Evolutionary conservation across 2,113 vertebrate genomes (phyloP).

Genomic region (Rhea pennata): DNA sequence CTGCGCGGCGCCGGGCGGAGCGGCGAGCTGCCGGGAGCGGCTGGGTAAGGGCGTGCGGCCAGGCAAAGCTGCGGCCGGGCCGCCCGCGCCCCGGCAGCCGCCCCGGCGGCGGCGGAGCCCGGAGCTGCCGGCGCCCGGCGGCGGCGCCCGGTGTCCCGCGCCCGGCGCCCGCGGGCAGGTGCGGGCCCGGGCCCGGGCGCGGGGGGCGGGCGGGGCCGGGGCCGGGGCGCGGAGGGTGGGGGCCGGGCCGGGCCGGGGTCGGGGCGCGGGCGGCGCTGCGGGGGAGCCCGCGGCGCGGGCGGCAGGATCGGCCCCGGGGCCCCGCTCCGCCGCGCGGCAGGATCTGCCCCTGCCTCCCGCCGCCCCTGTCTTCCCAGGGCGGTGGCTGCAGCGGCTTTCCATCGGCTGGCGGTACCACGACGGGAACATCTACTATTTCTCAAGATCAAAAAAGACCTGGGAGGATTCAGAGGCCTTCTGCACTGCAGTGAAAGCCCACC

Average conservation of each 20-base stretch:
- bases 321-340: too few relatives aligned
- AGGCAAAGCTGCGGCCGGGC: too few relatives aligned
- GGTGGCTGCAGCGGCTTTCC: neutral
- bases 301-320: neutral
- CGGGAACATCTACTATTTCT: conserved; percentile 15
- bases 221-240: too few relatives aligned
- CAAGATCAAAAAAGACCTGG: conserved; percentile 63
- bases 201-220: neutral
- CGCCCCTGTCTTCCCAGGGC: neutral
- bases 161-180: too few relatives aligned
- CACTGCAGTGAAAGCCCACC: neutral
- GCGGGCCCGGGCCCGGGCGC: too few relatives aligned
- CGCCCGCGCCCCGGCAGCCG: too few relatives aligned
- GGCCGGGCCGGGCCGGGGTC: conserved; percentile 34
- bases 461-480: conserved; percentile 81
- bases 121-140: too few relatives aligned
- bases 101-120: too few relatives aligned
- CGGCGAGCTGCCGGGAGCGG: conserved; percentile 30
- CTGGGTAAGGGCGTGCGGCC: neutral
- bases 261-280: too few relatives aligned
- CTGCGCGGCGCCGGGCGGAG: conserved; percentile 51
- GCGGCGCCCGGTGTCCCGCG: too few relatives aligned
- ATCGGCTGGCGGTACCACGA: conserved; percentile 22
- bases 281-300: conserved; percentile 38
- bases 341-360: too few relatives aligned